Percentiles rank a stretch among this genome's conserved stretches.
Conservation (phyloP, 2,113 vertebrate species). For the Gasterosteus nipponicus region DNA sequence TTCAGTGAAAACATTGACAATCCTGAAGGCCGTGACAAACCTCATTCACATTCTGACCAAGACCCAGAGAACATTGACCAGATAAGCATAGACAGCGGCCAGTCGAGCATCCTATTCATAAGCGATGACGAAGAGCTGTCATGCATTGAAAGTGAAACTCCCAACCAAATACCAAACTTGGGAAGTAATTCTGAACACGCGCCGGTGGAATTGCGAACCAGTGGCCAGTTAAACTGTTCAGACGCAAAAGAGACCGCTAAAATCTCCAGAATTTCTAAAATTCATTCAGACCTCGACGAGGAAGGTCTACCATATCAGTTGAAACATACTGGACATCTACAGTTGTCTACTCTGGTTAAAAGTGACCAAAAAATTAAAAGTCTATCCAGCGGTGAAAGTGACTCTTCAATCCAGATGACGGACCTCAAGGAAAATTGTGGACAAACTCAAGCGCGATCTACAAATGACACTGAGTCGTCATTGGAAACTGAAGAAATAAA, state of each 20-base stretch:
- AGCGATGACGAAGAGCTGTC: slow-evolving; percentile 14
- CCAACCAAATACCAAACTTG: not conserved
- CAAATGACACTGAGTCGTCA: not conserved
- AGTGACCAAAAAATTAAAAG: slow-evolving; percentile 9
- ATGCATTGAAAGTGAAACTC: slow-evolving; percentile 9
- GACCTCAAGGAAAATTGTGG: not conserved
- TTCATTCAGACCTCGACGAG: slow-evolving; percentile 2
- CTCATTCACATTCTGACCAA: not conserved
- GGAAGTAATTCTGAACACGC: not conserved
- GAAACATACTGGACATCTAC: not conserved
- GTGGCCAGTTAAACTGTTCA: not conserved
- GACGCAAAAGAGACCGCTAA: not conserved
- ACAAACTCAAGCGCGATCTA: not conserved
- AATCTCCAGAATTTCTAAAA: not conserved
- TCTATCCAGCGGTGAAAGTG: not conserved
- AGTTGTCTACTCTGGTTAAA: not conserved
- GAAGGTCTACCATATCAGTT: not conserved
- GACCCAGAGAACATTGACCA: not conserved
- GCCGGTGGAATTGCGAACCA: not conserved
- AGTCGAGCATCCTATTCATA: not conserved
- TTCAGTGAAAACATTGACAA: slow-evolving; percentile 7
- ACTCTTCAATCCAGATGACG: not conserved
- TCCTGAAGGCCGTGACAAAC: not conserved
- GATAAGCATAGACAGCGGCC: not conserved
- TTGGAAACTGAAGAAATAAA: slow-evolving; percentile 14